Percentiles rank a stretch among this genome's conserved stretches.
Conservation (phyloP, 2,113 vertebrate genomes). For the Myotis yumanensis region DNA sequence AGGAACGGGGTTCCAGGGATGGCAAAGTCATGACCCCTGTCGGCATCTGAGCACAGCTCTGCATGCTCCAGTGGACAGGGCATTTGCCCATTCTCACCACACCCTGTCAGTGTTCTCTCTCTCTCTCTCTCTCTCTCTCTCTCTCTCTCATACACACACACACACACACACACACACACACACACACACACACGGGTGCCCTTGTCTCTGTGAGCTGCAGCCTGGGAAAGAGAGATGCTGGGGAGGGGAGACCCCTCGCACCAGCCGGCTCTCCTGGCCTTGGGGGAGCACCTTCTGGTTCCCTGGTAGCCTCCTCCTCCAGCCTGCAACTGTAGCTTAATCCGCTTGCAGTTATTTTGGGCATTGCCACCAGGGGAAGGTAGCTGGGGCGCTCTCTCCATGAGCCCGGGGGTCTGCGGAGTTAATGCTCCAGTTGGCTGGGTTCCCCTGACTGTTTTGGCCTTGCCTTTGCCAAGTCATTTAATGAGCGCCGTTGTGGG, state of each 20-base stretch:
- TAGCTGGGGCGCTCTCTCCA: slow-evolving; percentile 36
- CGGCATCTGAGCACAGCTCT: background rate
- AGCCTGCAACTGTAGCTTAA: slow-evolving; percentile 55
- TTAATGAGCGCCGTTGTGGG: background rate
- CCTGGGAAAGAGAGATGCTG: background rate
- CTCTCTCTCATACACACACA: background rate
- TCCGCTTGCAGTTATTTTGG: slow-evolving; percentile 52
- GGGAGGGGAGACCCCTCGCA: background rate
- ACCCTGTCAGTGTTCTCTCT: background rate
- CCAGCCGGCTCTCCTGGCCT: background rate
- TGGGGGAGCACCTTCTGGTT: background rate
- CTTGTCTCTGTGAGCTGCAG: background rate
- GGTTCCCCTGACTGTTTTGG: slow-evolving; percentile 23
- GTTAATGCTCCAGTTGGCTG: slow-evolving; percentile 62
- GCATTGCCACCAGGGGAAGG: slow-evolving; percentile 16
- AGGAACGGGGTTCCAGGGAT: background rate
- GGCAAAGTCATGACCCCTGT: background rate
- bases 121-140: background rate
- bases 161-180: background rate
- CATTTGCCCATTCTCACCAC: no score
- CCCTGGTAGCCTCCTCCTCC: background rate
- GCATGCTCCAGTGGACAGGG: background rate
- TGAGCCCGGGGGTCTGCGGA: background rate
- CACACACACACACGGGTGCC: background rate
- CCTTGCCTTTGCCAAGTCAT: slow-evolving; percentile 43